Percentiles rank a stretch among this genome's conserved stretches.
Conservation (phyloP, 1,140 invertebrate genomes). For the Drosophila hydei region DNA sequence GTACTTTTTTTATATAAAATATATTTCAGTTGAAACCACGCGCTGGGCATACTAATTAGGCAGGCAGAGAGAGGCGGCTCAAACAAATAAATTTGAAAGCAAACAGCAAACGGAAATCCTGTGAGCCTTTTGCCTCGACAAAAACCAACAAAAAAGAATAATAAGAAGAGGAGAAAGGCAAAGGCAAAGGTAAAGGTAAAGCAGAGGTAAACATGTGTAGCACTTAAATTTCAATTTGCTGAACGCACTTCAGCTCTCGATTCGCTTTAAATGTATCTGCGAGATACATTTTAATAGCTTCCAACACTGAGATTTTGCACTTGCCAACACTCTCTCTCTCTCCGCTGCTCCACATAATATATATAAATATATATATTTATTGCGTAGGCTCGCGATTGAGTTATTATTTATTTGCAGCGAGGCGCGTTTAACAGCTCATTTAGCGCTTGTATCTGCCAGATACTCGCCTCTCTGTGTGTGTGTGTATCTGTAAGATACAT, state of each 20-base stretch:
- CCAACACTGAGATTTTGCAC: constrained; percentile 7
- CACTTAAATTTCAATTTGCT: constrained; percentile 72
- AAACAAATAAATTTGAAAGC: constrained; percentile 45
- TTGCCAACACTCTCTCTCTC: constrained; percentile 1
- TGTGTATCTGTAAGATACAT: constrained; percentile 19
- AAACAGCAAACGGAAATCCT: constrained; percentile 73
- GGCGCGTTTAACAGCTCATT: constrained; percentile 74
- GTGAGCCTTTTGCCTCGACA: constrained; percentile 52
- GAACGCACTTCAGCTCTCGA: neutral
- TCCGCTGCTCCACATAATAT: neutral
- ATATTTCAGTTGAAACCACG: constrained; percentile 55
- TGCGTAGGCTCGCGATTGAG: constrained; percentile 57
- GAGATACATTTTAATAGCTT: constrained; percentile 26
- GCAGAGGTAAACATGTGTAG: constrained; percentile 63
- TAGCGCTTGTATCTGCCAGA: constrained; percentile 55
- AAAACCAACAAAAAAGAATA: neutral
- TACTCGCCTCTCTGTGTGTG: constrained; percentile 11
- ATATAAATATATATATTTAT: neutral
- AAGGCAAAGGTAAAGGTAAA: neutral
- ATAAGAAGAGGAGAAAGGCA: too few relatives aligned
- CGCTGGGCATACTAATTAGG: constrained; percentile 67
- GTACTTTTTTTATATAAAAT: constrained; percentile 29
- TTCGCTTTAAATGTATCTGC: constrained; percentile 21
- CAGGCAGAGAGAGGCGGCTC: constrained; percentile 25
- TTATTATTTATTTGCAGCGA: constrained; percentile 61